Evolutionary conservation across 2,888 invertebrate species (phyloP).

Genomic region (Chalcosyrphus nemorum): DNA sequence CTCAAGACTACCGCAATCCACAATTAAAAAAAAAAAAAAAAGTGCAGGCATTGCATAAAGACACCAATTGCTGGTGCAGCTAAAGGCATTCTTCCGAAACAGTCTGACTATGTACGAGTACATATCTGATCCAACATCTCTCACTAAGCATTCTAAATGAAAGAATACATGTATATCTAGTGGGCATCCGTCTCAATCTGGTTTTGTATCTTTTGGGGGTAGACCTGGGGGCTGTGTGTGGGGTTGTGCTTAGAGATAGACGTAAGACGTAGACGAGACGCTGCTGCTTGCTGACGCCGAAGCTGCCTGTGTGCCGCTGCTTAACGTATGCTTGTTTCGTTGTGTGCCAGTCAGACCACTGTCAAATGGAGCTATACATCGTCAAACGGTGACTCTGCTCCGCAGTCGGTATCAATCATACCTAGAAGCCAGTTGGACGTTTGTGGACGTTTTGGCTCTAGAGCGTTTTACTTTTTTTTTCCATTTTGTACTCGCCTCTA

Average conservation of each 20-base stretch:
- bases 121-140: too few species aligned
- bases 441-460: conserved; percentile 43
- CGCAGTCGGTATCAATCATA: conserved; percentile 69
- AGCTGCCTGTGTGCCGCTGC: conserved; percentile 48
- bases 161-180: conserved; percentile 32
- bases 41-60: conserved; percentile 45
- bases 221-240: conserved; percentile 27
- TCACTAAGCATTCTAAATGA: conserved; percentile 28
- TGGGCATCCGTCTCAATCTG: conserved; percentile 48
- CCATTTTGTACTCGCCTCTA: conserved; percentile 4
- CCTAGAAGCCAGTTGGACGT: conserved; percentile 61
- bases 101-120: not conserved
- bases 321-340: conserved; percentile 44
- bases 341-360: conserved; percentile 31
- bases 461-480: conserved; percentile 16
- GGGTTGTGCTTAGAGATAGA: conserved; percentile 49
- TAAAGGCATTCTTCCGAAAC: conserved; percentile 36
- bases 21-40: conserved; percentile 18
- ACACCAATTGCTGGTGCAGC: conserved; percentile 5
- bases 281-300: conserved; percentile 2
- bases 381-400: conserved; percentile 32
- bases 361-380: conserved; percentile 50
- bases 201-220: conserved; percentile 29
- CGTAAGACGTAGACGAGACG: conserved; percentile 14
- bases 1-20: conserved; percentile 25